These are phyloP conservation scores for Morinoia aosen DNA, from an alignment of 2,888 invertebrate genomes.

Conservation along the genomic window DNA sequence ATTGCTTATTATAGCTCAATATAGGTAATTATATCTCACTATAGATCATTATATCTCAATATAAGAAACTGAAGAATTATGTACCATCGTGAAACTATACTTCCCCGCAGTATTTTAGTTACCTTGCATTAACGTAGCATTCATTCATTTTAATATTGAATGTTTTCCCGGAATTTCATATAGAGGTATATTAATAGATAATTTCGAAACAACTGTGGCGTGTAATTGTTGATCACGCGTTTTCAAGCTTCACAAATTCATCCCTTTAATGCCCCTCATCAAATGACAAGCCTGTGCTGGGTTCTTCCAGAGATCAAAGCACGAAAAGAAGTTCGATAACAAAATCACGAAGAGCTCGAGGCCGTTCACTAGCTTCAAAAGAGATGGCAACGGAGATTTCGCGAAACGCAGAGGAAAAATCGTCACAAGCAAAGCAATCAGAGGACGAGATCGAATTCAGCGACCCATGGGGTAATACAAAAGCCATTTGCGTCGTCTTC, in stretches of 20 bases:
- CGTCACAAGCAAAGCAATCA: background rate
- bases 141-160: no score
- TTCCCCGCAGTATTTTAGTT: background rate
- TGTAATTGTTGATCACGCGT: background rate
- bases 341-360: background rate
- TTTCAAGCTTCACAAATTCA: background rate
- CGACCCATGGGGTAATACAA: constrained; percentile 6
- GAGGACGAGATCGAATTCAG: constrained; percentile 15
- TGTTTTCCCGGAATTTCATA: no score
- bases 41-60: no score
- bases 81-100: no score
- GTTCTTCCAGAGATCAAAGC: background rate
- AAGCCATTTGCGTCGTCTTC: constrained; percentile 27
- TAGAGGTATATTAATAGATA: no score
- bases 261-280: background rate
- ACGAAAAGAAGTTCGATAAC: background rate
- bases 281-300: background rate
- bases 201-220: background rate
- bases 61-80: no score
- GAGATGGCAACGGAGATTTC: background rate
- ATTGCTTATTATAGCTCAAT: no score
- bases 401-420: background rate
- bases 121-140: background rate
- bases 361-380: background rate
- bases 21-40: no score